Evolutionary conservation across 2,113 vertebrate species (phyloP).

Genomic region (Otus sunia): DNA sequence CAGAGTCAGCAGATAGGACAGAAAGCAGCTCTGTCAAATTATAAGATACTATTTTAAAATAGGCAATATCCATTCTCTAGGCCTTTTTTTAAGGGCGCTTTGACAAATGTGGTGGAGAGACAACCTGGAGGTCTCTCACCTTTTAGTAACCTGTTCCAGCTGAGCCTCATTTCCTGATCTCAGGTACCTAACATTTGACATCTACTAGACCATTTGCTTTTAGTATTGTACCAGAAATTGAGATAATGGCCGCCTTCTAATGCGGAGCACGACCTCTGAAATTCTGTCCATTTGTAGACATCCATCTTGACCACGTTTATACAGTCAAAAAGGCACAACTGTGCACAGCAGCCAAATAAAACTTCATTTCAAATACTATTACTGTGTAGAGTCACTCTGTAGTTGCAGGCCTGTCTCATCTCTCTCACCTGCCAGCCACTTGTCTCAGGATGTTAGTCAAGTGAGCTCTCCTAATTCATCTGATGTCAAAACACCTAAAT

Average conservation of each 20-base stretch:
- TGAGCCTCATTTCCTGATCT: neutral
- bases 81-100: neutral
- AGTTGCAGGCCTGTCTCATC: neutral
- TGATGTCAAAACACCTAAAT: neutral
- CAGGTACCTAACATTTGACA: neutral
- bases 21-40: neutral
- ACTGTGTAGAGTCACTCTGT: neutral
- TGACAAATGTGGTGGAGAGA: neutral
- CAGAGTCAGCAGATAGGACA: neutral
- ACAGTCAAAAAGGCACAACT: fast-evolving
- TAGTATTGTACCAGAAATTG: neutral
- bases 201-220: neutral
- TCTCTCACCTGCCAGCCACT: neutral
- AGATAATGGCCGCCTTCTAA: neutral
- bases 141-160: neutral
- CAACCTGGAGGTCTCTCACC: neutral
- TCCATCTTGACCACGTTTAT: neutral
- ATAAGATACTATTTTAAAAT: neutral
- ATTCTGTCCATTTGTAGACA: neutral
- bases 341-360: neutral
- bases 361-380: neutral
- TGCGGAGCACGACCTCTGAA: neutral
- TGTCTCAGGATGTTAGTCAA: neutral
- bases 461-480: neutral
- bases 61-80: neutral